These are phyloP conservation scores for Lepidurus arcticus DNA, from an alignment of 1,140 invertebrate species.

Conservation along the genomic window DNA sequence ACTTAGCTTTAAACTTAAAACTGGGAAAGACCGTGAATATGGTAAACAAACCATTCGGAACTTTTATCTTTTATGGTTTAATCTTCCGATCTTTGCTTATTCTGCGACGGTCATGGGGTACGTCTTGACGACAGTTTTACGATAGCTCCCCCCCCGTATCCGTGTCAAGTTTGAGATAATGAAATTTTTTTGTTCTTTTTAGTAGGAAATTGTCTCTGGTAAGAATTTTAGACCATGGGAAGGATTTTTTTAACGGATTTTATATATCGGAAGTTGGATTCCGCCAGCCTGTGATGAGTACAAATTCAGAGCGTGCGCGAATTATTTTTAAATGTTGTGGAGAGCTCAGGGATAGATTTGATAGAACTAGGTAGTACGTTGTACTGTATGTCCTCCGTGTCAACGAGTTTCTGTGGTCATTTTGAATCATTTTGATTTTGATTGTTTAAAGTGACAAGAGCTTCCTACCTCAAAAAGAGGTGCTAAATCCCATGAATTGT, in stretches of 20 bases:
- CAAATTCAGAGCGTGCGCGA: conserved; percentile 16
- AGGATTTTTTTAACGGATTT: background rate
- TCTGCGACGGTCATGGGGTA: background rate
- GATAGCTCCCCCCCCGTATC: background rate
- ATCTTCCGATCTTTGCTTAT: background rate
- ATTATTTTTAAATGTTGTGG: background rate
- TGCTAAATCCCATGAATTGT: background rate
- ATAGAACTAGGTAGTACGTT: background rate
- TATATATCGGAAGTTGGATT: conserved; percentile 18
- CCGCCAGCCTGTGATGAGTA: conserved; percentile 20
- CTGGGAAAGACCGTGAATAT: background rate
- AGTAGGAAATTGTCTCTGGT: background rate
- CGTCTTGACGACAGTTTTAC: background rate
- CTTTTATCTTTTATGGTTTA: background rate
- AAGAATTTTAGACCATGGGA: background rate
- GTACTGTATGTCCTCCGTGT: background rate
- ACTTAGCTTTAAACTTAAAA: background rate
- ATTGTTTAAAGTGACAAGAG: background rate
- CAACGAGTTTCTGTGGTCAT: background rate
- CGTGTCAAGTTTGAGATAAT: background rate
- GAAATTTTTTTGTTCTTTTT: background rate
- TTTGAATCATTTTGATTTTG: background rate
- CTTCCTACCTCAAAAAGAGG: conserved; percentile 10
- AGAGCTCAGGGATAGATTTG: conserved; percentile 6
- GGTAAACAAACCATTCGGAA: background rate